Evolutionary conservation across 2,113 vertebrate genomes (phyloP).

Genomic region (Brachyhypopomus gauderio): DNA sequence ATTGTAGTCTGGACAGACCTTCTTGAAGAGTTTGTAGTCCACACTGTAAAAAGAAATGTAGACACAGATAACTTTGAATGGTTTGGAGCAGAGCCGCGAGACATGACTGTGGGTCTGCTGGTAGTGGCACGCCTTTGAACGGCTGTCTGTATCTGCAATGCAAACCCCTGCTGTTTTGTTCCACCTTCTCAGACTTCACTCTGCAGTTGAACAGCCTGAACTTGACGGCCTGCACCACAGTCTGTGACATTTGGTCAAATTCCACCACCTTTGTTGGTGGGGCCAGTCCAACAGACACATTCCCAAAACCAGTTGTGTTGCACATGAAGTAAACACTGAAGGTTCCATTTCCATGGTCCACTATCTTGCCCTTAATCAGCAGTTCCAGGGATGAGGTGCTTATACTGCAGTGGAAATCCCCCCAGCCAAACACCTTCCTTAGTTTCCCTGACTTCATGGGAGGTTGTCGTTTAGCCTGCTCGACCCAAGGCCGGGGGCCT

Average conservation of each 20-base stretch:
- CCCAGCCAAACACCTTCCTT: constrained; percentile 99
- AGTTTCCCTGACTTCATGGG: constrained; percentile 96
- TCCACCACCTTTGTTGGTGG: constrained; percentile 97
- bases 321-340: constrained; percentile 98
- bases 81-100: constrained; percentile 98
- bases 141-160: constrained; percentile 97
- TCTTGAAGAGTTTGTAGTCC: constrained; percentile 99
- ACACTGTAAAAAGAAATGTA: constrained; percentile 99
- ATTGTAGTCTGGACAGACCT: constrained; percentile 99
- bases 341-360: constrained; percentile 97
- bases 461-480: constrained; percentile 86
- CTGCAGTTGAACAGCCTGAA: constrained; percentile 99
- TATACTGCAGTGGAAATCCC: constrained; percentile 98
- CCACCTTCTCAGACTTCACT: constrained; percentile 96
- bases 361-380: constrained; percentile 97
- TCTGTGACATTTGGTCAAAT: constrained; percentile 92
- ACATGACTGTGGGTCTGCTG: constrained; percentile 98
- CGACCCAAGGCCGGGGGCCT: constrained; percentile 81
- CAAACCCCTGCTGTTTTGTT: constrained; percentile 94
- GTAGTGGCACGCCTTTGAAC: constrained; percentile 96
- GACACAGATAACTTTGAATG: constrained; percentile 99
- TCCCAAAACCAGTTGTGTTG: constrained; percentile 96
- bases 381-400: constrained; percentile 96
- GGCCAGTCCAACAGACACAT: constrained; percentile 93
- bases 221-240: constrained; percentile 93